Conservation (phyloP, 2,888 invertebrate species). For the Auanema freiburgensis region DNA sequence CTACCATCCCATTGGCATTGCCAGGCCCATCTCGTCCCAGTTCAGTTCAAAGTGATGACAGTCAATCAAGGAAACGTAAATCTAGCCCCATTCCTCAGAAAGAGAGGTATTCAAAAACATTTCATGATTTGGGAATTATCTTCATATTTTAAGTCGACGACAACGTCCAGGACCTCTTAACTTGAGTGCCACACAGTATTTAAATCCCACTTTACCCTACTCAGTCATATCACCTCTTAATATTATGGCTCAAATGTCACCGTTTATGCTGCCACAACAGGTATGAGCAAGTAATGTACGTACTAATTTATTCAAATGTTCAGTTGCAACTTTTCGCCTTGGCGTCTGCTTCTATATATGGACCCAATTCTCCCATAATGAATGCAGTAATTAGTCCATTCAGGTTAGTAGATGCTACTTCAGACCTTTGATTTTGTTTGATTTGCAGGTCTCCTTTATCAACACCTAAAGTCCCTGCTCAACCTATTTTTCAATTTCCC, state of each 20-base stretch:
- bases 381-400: not conserved
- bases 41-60: constrained; percentile 15
- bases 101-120: constrained; percentile 15
- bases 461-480: constrained; percentile 15
- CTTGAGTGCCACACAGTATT: constrained; percentile 18
- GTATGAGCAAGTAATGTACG: constrained; percentile 4
- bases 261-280: constrained; percentile 20
- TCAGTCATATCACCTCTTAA: constrained; percentile 12
- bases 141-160: constrained; percentile 7
- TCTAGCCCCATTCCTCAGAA: constrained; percentile 5
- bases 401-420: not conserved
- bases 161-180: constrained; percentile 25
- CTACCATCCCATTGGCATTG: constrained; percentile 12
- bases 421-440: not conserved
- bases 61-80: not conserved
- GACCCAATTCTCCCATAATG: constrained; percentile 18
- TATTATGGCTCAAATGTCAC: constrained; percentile 21
- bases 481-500: constrained; percentile 20
- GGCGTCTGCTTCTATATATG: constrained; percentile 28
- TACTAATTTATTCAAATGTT: not conserved
- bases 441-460: constrained; percentile 16
- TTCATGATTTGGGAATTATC: not conserved
- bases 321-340: constrained; percentile 23
- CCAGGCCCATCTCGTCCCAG: constrained; percentile 13
- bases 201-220: constrained; percentile 19